Percentiles rank a stretch among this genome's conserved stretches.
These are phyloP conservation scores for Lagothrix lagotricha DNA, from an alignment of 2,797 vertebrate genomes.

Conservation along the genomic window DNA sequence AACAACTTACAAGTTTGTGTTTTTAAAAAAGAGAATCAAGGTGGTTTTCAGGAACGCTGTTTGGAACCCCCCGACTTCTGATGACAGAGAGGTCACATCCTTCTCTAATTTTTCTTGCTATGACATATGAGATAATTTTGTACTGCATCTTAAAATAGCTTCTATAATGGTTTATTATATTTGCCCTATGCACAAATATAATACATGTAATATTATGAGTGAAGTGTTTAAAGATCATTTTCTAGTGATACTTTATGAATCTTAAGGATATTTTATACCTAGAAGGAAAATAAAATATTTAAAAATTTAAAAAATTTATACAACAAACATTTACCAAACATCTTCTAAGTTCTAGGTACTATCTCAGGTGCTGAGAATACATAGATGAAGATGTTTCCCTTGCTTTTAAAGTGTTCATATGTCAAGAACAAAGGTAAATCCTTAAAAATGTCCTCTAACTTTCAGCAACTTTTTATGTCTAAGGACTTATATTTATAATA, in stretches of 20 bases:
- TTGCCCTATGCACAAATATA: background rate
- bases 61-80: background rate
- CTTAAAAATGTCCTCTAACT: background rate
- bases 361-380: background rate
- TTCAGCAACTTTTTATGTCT: background rate
- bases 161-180: background rate
- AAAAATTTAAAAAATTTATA: background rate
- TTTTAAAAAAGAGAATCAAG: constrained; percentile 27
- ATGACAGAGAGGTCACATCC: background rate
- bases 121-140: background rate
- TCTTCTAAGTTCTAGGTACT: background rate
- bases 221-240: background rate
- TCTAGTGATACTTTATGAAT: background rate
- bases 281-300: background rate
- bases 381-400: background rate
- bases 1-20: background rate
- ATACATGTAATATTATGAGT: background rate
- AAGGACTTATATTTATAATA: background rate
- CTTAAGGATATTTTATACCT: background rate
- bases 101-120: background rate
- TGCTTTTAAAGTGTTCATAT: background rate
- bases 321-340: background rate
- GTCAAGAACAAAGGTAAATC: background rate
- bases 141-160: background rate
- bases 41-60: background rate